A percentile compares a stretch with the other conserved stretches of the same genome.
phyloP scores from a whole-genome alignment of 1,140 invertebrate species.

The Sweltsa coloradensis region DNA sequence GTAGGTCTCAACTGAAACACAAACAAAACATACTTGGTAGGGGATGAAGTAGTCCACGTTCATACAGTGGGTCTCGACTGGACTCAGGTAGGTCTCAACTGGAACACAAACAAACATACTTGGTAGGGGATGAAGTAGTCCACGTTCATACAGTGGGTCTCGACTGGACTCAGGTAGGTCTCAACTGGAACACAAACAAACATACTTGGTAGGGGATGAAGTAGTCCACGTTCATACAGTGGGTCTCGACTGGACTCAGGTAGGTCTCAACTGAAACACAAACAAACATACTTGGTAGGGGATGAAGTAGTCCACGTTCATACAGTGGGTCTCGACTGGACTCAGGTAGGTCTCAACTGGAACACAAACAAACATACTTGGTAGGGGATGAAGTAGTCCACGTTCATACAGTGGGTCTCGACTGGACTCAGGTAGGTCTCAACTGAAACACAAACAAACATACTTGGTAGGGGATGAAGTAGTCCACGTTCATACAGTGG shows the following conservation, averaged over 20 bases:
- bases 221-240: slow-evolving; percentile 89
- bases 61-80: slow-evolving; percentile 86
- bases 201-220: too few species aligned
- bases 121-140: slow-evolving; percentile 89
- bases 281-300: too few species aligned
- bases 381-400: slow-evolving; percentile 88
- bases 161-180: slow-evolving; percentile 80
- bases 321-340: slow-evolving; percentile 86
- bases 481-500: slow-evolving; percentile 87
- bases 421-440: slow-evolving; percentile 82
- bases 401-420: slow-evolving; percentile 87
- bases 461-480: slow-evolving; percentile 86
- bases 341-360: slow-evolving; percentile 80
- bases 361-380: slow-evolving; percentile 37
- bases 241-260: slow-evolving; percentile 82
- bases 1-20: slow-evolving; percentile 71
- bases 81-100: slow-evolving; percentile 83
- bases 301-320: slow-evolving; percentile 87
- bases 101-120: slow-evolving; percentile 37
- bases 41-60: slow-evolving; percentile 89
- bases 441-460: slow-evolving; percentile 51
- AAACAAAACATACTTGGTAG: too few species aligned
- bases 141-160: slow-evolving; percentile 88
- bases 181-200: slow-evolving; percentile 55
- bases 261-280: slow-evolving; percentile 71